Base-by-base conservation (phyloP, 2,113 vertebrate genomes). In the Ceyx margarethae region DNA sequence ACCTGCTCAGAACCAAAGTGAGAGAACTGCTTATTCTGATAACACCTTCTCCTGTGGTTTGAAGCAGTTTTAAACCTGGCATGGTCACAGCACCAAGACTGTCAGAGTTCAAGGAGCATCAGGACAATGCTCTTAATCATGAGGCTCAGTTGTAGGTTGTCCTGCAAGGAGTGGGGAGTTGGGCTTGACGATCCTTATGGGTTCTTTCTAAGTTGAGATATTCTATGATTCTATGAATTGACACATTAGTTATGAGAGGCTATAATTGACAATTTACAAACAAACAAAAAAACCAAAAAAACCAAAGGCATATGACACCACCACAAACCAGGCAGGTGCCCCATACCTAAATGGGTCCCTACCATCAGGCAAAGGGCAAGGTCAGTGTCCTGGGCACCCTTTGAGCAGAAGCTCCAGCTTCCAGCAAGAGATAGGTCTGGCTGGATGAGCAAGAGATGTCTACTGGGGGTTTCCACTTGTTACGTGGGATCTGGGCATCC, bases 81-180 rank as follows among this genome's bases (percentile, higher is more conserved):
- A 40, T 0, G 1, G 19, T 45, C 31, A 37, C 0, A 3, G 33
- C 56, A 58, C 10, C 31, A 21, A 48, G 29, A 15, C 54, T 61
- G 23, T 26, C 74, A 23, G 61, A 50, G 42, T 50, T 50, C 62
- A 62, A 25, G 42, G 13, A 81, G 15, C 2, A 0, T 7, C 68
- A 50, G 37, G 61, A 67, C 23, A 69, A 31, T 0, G 1, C 2
- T 62, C 6, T 62, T 33, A 53, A 8, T 33, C 22, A 14, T 28
- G 19, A 11, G 4, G 28, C n/a, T 68, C 48, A 68, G 40, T 40
- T 56, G 53, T 42, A 56, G 35, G 26, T 35, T 21, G 46, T 56
- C 13, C 29, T 42, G n/a, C 3, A 6, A 62, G 33, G 7, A 68
- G 10, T 26, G 29, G 18, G 10, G 33, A 43, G 7, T 43, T 56